Conservation (phyloP, 2,797 vertebrate species). For the Diglossa cyanea region DNA sequence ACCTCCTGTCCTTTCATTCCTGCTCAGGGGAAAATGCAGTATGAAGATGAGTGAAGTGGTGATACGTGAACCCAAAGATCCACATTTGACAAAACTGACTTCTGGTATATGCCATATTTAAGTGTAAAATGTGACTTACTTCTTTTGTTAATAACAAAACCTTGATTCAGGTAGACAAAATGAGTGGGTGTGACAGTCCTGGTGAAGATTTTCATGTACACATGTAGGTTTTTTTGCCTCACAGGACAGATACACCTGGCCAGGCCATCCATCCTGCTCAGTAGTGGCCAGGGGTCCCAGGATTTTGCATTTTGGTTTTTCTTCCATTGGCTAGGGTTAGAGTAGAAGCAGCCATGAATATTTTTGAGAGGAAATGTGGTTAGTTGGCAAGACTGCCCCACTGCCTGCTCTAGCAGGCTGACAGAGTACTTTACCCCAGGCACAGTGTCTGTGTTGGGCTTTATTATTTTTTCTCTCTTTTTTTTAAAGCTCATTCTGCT, state of each 20-base stretch:
- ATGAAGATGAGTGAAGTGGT: neutral
- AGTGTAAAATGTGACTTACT: neutral
- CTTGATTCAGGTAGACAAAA: neutral
- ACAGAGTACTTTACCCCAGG: neutral
- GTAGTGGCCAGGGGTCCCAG: neutral
- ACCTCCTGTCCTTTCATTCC: neutral
- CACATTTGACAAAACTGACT: neutral
- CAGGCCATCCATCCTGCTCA: neutral
- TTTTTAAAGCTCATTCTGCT: neutral
- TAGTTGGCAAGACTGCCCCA: neutral
- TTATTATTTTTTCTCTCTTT: neutral
- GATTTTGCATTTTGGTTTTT: neutral
- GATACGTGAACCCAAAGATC: neutral
- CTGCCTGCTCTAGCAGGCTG: neutral
- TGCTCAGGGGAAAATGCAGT: neutral
- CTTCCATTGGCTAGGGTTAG: neutral
- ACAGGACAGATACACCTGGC: neutral
- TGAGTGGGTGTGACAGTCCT: neutral
- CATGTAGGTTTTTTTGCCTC: neutral
- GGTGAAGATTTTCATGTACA: neutral
- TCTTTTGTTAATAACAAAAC: neutral
- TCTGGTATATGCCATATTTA: neutral
- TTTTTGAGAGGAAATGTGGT: neutral
- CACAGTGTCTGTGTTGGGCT: neutral
- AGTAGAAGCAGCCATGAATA: neutral